Percentiles rank a stretch among this genome's conserved stretches.
phyloP scores from a whole-genome alignment of 2,888 invertebrate genomes.

The Eugnorisma glareosa region DNA sequence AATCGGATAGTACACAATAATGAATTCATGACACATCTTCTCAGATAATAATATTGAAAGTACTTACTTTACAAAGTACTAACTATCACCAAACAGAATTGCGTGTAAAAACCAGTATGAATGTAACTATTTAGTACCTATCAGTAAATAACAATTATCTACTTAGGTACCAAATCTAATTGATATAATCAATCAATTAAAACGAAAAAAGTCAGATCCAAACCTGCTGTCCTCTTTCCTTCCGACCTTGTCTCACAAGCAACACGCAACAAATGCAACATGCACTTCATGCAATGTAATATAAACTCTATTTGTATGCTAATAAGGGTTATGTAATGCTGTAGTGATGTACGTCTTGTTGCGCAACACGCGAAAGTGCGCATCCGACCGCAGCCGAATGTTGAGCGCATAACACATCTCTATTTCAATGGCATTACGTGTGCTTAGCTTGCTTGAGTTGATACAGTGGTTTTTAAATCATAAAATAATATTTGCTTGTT shows the following conservation, averaged over 20 bases:
- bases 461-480: slow-evolving; percentile 8
- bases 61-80: not conserved
- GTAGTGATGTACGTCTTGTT: slow-evolving; percentile 65
- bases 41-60: slow-evolving; percentile 18
- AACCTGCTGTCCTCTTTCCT: slow-evolving; percentile 72
- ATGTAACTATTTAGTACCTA: not conserved
- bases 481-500: slow-evolving; percentile 17
- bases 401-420: slow-evolving; percentile 71
- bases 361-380: slow-evolving; percentile 82
- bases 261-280: slow-evolving; percentile 62
- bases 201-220: slow-evolving; percentile 64
- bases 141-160: slow-evolving; percentile 36
- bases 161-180: slow-evolving; percentile 33
- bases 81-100: slow-evolving; percentile 26
- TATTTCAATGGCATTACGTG: slow-evolving; percentile 74
- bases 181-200: slow-evolving; percentile 60
- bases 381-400: slow-evolving; percentile 77
- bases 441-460: slow-evolving; percentile 27
- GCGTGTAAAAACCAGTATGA: slow-evolving; percentile 48
- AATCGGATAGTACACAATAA: not conserved
- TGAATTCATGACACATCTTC: not conserved
- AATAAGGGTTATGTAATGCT: slow-evolving; percentile 60
- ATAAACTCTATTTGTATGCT: slow-evolving; percentile 62
- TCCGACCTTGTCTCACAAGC: slow-evolving; percentile 73
- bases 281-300: slow-evolving; percentile 45